Base-by-base conservation (phyloP, 2,888 invertebrate genomes). In the Metellina segmentata region DNA sequence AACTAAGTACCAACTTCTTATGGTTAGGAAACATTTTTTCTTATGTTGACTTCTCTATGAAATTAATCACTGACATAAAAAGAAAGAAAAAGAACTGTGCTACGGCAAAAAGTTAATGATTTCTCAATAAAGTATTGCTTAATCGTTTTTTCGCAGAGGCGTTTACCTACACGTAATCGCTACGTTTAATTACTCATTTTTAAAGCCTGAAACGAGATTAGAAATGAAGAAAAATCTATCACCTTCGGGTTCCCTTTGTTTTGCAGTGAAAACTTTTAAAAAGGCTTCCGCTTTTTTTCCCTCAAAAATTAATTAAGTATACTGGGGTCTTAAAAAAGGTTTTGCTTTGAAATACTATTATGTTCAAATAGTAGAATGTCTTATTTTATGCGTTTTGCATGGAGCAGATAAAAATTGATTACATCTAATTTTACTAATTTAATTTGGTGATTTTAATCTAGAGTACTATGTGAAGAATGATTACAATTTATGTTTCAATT, bases 81-180 rank as follows among this genome's bases (percentile, higher is more conserved):
- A 53, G 75, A 85, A 48, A 48, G 61, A 81, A 72, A 78, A 78
- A 82, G 70, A 51, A 53, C 19, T 88, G 49, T 70, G 52, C 75
- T 77, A 71, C 48, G 83, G 89, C 89, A 90, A 90, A 89, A 90
- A 90, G 89, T 90, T 90, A 90, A 90, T 90, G 83, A 90, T 90
- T 90, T 90, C 89, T 90, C 89, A 90, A 90, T 90, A 85, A 90
- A 90, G 83, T 85, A 90, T 90, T 89, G 89, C 81, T 89, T 90
- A 85, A 90, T 79, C 78, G 70, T 85, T 90, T 89, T 89, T 85
- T 79, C 16, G 69, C 77, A 34, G 70, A 78, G 78, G 52, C 78
- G 48, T 89, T 89, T 89, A 90, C 70, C 85, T 85, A 81, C 83
- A 72, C 71, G 78, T 85, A 90, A 90, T 90, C 83, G 85, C 78